These are phyloP conservation scores for Karalla daura DNA, from an alignment of 2,797 vertebrate species.

Conservation along the genomic window DNA sequence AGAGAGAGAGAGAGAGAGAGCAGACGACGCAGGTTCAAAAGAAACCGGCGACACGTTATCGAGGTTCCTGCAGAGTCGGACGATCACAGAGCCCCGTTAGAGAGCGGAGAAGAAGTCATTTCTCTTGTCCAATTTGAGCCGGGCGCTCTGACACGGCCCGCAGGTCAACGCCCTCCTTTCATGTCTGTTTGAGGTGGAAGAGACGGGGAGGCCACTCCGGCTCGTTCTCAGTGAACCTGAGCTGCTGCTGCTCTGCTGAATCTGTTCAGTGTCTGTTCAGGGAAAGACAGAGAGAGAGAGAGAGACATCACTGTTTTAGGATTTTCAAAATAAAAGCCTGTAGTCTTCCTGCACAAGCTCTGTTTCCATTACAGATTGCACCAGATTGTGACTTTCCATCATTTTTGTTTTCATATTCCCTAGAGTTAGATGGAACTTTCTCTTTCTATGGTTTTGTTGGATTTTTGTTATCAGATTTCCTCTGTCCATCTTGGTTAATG, in stretches of 20 bases:
- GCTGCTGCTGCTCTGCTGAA: background rate
- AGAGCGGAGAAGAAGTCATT: background rate
- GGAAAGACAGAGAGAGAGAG: no score
- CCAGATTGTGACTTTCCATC: no score
- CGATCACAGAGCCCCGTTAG: background rate
- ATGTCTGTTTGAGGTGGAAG: conserved; percentile 13
- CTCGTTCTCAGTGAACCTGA: background rate
- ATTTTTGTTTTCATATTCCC: no score
- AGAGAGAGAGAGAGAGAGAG: conserved; percentile 3
- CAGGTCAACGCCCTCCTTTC: conserved; percentile 15
- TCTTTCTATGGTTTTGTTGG: no score
- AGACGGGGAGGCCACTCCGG: background rate
- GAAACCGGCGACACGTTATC: background rate
- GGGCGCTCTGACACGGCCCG: background rate
- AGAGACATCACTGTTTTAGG: no score
- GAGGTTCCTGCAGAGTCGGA: conserved; percentile 1
- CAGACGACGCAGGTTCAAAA: conserved; percentile 5
- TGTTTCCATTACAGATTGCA: no score
- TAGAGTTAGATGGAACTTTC: no score
- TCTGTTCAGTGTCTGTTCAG: accelerated
- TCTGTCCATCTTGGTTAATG: no score
- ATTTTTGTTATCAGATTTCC: no score
- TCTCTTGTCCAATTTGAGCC: background rate
- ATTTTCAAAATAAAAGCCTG: no score
- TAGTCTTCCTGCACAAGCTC: no score